phyloP scores from a whole-genome alignment of 2,797 vertebrate genomes.

The Coregonus sp. region DNA sequence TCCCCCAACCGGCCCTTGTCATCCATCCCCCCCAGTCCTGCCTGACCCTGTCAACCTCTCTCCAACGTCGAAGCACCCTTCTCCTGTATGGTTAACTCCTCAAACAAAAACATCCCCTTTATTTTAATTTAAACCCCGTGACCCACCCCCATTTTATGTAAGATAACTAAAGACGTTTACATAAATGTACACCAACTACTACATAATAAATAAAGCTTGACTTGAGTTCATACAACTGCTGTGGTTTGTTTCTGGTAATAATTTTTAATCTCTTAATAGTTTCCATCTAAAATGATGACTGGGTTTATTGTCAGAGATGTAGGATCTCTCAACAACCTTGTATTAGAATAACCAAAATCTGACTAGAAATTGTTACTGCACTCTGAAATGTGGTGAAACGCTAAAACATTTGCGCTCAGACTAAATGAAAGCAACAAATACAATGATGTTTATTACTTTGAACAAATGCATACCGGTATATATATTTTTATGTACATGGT shows the following conservation, averaged over 20 bases:
- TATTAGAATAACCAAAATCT: neutral
- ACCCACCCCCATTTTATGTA: slow-evolving; percentile 35
- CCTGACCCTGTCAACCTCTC: no score
- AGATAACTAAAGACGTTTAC: slow-evolving; percentile 44
- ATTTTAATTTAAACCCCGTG: slow-evolving; percentile 2
- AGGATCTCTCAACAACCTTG: neutral
- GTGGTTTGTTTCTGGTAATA: neutral
- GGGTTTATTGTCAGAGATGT: neutral
- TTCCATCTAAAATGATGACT: neutral
- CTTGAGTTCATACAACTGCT: slow-evolving; percentile 61
- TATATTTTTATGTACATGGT: neutral
- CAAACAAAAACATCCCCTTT: slow-evolving; percentile 15
- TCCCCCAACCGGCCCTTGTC: no score
- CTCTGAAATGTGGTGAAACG: no score
- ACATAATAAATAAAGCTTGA: slow-evolving; percentile 81
- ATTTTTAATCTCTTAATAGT: neutral
- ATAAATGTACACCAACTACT: slow-evolving; percentile 55
- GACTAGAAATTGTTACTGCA: no score
- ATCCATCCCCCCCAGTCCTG: no score
- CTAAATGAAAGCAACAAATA: neutral
- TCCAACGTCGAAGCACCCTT: no score
- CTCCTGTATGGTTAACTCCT: slow-evolving; percentile 14
- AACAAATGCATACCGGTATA: neutral
- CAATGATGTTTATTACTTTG: neutral
- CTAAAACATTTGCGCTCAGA: no score